Base-by-base conservation (phyloP, 2,797 vertebrate species). In the Chelmon rostratus region DNA sequence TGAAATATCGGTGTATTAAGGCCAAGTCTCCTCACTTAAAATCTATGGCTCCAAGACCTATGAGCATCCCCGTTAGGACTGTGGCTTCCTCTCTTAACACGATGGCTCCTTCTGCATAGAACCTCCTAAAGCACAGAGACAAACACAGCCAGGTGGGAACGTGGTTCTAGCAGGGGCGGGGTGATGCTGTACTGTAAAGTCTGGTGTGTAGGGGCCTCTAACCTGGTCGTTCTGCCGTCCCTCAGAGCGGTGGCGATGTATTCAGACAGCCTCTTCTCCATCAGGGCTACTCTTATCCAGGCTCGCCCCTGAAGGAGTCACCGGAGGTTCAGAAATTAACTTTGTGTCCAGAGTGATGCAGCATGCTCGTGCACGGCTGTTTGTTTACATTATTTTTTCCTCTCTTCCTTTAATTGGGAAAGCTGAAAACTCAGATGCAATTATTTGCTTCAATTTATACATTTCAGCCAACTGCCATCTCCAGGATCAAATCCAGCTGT, bases 201-300 rank as follows among this genome's bases (percentile, higher is more conserved):
- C 4, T 7, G 21, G 1, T 19, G 53, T 44, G 28, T 37, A n/a
- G 10, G 12, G 5, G 28, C 52, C 33, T 73, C 93, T 92, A 68
- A 98, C 98, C 97, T 97, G 86, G 97, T 99, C 19, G 97, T 98
- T 88, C 97, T 94, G 1, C 95, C 96, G 93, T 99, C 98, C 89
- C 96, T 92, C 78, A 99, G 95, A 16, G 98, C 98, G 0, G 98
- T 98, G 82, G 96, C 96, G 21, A 99, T 95, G 79, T 99, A 99
- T 86, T 99, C 98, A 0, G 98, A 98, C 86, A 99, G 94, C 65
- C 97, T 96, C 91, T 99, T 99, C 91, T 99, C 98, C 98, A 99
- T 99, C 88, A 99, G 95, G 0, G 98, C 98, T 52, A 99, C 96
- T 4, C 98, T 96, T 72, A 99, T 96, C 98, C 98, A 99, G 46